A percentile compares a stretch with the other conserved stretches of the same genome.
Evolutionary conservation across 2,797 vertebrate genomes (phyloP).

Genomic region (Labroides dimidiatus): DNA sequence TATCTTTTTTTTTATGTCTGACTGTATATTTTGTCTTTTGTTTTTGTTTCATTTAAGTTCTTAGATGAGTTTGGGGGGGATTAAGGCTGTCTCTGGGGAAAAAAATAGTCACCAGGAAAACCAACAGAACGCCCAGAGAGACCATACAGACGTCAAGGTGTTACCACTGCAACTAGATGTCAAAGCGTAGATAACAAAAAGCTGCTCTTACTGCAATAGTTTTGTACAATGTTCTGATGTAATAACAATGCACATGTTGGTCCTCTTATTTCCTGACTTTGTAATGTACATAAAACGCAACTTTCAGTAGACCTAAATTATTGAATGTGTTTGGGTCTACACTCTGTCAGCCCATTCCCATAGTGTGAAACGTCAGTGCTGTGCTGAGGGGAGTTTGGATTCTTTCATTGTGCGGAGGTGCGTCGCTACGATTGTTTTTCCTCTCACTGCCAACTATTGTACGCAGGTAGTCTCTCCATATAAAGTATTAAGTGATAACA

Average conservation of each 20-base stretch:
- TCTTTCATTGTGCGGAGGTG: slow-evolving; percentile 55
- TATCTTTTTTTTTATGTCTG: slow-evolving; percentile 31
- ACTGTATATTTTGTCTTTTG: slow-evolving; percentile 64
- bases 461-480: slow-evolving; percentile 83
- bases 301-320: slow-evolving; percentile 79
- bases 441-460: slow-evolving; percentile 86
- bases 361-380: slow-evolving; percentile 76
- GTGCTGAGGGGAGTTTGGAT: slow-evolving; percentile 64
- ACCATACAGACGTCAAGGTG: slow-evolving; percentile 47
- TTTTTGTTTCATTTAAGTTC: slow-evolving; percentile 60
- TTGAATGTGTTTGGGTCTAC: slow-evolving; percentile 80
- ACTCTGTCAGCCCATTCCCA: slow-evolving; percentile 68
- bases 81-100: slow-evolving; percentile 35
- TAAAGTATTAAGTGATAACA: slow-evolving; percentile 85
- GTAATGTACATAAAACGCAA: slow-evolving; percentile 78
- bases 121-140: slow-evolving; percentile 49
- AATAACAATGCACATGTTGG: slow-evolving; percentile 75
- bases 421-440: slow-evolving; percentile 59
- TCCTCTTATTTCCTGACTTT: slow-evolving; percentile 76
- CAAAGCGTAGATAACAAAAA: slow-evolving; percentile 76
- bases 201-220: slow-evolving; percentile 85
- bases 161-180: slow-evolving; percentile 80
- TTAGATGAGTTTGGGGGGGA: slow-evolving; percentile 22
- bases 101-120: slow-evolving; percentile 44
- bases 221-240: slow-evolving; percentile 81